Percentiles rank a stretch among this genome's conserved stretches.
Conservation (phyloP, 2,888 invertebrate species). For the Idaea straminata region DNA sequence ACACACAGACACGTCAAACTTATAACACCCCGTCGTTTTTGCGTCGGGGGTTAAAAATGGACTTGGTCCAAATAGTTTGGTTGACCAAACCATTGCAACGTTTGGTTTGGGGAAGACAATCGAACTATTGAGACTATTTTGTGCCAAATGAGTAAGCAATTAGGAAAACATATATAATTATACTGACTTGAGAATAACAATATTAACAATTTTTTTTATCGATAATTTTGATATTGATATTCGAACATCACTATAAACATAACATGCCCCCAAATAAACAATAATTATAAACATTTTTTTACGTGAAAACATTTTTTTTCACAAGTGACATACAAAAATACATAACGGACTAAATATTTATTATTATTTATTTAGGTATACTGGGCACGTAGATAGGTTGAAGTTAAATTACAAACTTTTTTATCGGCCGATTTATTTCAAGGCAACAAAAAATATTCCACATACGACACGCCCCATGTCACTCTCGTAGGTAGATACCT, state of each 20-base stretch:
- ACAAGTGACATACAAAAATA: neutral
- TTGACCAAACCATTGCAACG: too few relatives aligned
- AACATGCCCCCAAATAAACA: neutral
- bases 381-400: conserved; percentile 20
- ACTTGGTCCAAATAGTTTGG: too few relatives aligned
- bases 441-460: neutral
- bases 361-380: conserved; percentile 24
- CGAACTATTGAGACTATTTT: too few relatives aligned
- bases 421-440: neutral
- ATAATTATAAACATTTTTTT: neutral
- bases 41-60: too few relatives aligned
- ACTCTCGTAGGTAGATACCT: too few relatives aligned
- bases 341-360: conserved; percentile 14
- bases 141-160: too few relatives aligned
- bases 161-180: too few relatives aligned
- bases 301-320: neutral
- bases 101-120: too few relatives aligned
- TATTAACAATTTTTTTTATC: neutral
- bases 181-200: too few relatives aligned
- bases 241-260: neutral
- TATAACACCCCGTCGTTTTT: too few relatives aligned
- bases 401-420: neutral
- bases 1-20: too few relatives aligned
- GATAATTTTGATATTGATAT: neutral
- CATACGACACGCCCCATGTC: too few relatives aligned